Evolutionary conservation across 2,888 invertebrate genomes (phyloP).

Genomic region (Leucophenga maculata): DNA sequence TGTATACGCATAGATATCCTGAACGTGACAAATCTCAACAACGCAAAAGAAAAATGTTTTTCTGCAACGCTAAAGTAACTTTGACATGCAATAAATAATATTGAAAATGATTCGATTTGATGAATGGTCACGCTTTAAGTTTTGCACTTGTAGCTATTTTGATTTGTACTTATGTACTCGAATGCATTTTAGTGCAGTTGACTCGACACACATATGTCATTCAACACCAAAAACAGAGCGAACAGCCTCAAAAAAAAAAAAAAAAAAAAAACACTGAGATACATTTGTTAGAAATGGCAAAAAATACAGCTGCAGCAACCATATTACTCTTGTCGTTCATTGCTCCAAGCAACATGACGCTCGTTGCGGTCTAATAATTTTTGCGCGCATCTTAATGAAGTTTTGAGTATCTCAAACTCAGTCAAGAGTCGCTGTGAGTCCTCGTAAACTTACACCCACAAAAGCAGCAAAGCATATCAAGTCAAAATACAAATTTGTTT

Average conservation of each 20-base stretch:
- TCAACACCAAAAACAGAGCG: not conserved
- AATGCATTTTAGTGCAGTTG: no score
- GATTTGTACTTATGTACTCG: constrained; percentile 2
- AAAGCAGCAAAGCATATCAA: constrained; percentile 18
- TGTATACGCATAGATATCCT: no score
- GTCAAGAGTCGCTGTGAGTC: constrained; percentile 26
- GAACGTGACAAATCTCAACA: no score
- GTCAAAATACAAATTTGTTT: constrained; percentile 14
- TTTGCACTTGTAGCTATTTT: not conserved
- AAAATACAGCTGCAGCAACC: not conserved
- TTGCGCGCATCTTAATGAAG: constrained; percentile 6
- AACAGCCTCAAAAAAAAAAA: constrained; percentile 4
- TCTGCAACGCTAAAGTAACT: no score
- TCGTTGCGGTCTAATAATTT: constrained; percentile 18
- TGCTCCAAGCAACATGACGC: constrained; percentile 1
- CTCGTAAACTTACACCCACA: constrained; percentile 41
- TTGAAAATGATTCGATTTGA: no score
- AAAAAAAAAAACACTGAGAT: not conserved
- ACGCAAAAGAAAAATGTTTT: no score
- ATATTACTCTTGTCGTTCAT: not conserved
- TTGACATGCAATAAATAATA: no score
- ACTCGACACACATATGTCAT: constrained; percentile 5
- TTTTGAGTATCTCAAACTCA: constrained; percentile 9
- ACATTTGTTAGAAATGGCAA: not conserved
- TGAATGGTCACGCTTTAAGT: no score